A percentile compares a stretch with the other conserved stretches of the same genome.
phyloP scores from a whole-genome alignment of 92 coral and sea anemone genomes.

The Chrysogorgia sp. region DNA sequence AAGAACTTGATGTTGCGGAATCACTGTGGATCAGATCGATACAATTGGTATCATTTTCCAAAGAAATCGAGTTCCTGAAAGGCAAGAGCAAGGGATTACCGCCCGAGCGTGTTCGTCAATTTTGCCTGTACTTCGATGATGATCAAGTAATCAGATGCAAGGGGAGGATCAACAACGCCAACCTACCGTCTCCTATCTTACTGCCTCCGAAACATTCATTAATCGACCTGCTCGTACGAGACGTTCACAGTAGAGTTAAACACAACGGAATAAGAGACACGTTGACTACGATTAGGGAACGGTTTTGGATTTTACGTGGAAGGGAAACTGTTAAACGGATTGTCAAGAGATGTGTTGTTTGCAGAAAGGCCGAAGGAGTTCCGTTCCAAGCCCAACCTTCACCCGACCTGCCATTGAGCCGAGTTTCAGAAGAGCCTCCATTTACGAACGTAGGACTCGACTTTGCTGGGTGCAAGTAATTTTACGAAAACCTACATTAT shows the following conservation, averaged over 20 bases:
- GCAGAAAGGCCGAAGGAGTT: constrained; percentile 11
- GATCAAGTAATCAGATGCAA: constrained; percentile 16
- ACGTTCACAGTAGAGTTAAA: constrained; percentile 49
- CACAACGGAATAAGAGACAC: too few species aligned
- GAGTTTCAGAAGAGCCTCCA: constrained; percentile 61
- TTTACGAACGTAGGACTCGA: constrained; percentile 53
- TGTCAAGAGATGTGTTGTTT: constrained; percentile 44
- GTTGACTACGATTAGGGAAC: too few species aligned
- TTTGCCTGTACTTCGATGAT: too few species aligned
- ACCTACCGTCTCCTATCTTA: too few species aligned
- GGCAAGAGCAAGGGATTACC: too few species aligned
- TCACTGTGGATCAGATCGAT: constrained; percentile 62
- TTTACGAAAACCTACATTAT: too few species aligned
- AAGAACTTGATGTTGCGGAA: constrained; percentile 61
- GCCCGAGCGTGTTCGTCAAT: too few species aligned
- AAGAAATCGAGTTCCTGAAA: constrained; percentile 51
- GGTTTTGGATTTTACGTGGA: constrained; percentile 66
- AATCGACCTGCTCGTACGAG: too few species aligned
- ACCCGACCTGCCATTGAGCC: too few species aligned
- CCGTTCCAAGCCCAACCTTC: constrained; percentile 39
- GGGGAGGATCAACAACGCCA: constrained; percentile 47
- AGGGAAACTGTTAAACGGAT: constrained; percentile 57
- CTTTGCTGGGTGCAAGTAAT: constrained; percentile 55
- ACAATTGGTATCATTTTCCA: constrained; percentile 52
- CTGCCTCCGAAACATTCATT: constrained; percentile 49